phyloP scores from a whole-genome alignment of 2,113 vertebrate species.

The Numenius arquata region DNA sequence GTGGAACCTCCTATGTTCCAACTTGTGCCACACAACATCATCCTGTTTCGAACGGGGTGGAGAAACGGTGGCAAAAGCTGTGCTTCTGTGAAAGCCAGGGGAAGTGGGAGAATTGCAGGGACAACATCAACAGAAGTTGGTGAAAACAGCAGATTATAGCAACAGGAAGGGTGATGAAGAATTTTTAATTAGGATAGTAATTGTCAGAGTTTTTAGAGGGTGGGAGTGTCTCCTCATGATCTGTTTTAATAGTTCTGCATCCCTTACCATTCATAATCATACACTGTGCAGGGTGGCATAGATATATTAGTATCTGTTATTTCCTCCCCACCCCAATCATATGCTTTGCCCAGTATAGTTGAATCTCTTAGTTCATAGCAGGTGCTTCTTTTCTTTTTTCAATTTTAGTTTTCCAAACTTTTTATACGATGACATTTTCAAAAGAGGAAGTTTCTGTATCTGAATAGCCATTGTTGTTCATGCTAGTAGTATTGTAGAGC shows the following conservation, averaged over 20 bases:
- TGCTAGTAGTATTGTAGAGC: neutral
- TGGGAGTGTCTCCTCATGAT: neutral
- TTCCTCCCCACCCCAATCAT: accelerated
- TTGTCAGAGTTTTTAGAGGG: neutral
- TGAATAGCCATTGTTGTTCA: neutral
- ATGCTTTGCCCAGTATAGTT: neutral
- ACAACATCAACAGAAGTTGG: neutral
- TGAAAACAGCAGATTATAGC: neutral
- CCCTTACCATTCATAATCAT: neutral
- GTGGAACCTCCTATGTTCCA: too few species aligned
- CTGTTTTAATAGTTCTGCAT: neutral
- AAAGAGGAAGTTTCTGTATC: neutral
- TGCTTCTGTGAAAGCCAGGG: neutral
- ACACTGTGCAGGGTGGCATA: neutral
- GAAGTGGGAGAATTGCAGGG: neutral
- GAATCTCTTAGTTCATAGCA: neutral
- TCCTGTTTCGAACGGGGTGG: neutral
- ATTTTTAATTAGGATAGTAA: neutral
- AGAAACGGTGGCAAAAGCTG: neutral
- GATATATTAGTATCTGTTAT: neutral
- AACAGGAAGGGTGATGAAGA: neutral
- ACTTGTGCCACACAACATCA: too few species aligned
- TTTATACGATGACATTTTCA: neutral
- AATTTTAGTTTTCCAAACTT: neutral
- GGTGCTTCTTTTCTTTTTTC: neutral